Base-by-base conservation (phyloP, 2,888 invertebrate genomes). In the Cephus spinipes region DNA sequence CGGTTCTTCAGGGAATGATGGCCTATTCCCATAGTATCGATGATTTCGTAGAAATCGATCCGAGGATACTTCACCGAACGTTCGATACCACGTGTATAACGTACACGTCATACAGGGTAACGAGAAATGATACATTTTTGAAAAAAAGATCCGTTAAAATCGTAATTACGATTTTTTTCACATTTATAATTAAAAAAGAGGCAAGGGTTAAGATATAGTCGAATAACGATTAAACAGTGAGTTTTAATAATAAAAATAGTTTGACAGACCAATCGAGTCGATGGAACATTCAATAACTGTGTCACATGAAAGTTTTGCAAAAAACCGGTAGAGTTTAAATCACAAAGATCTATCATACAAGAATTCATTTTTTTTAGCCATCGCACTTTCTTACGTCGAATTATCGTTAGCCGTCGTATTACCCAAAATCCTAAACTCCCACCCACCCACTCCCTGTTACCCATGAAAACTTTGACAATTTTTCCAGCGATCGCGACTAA, bases 231-330 rank as follows among this genome's bases (percentile, higher is more conserved):
- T 90, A 89, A 91, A 91, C 90, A 90, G 90, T 90, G 89, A 90
- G 85, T 86, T 89, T 91, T 91, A 91, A 91, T 91, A 91, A 91
- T 91, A 91, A 91, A 91, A 91, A 91, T 91, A 90, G 87, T 87
- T 89, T 87, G 88, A 90, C 90, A 88, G 85, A 87, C 87, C 85
- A 87, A 82, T 88, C 84, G 84, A 84, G 80, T 85, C 80, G 82
- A 85, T 85, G 84, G 81, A 87, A 87, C 86, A 88, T 86, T 85
- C 79, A 83, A 82, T 80, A 83, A 85, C 82, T 82, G 84, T 85
- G 82, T 87, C 86, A 86, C 83, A 81, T 86, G 85, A 86, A 86
- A 78, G 34, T 73, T 83, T 86, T 84, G 86, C 84, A 85, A 87
- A 82, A 83, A 84, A 83, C 81, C 81, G 80, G 79, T 76, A 82